A percentile compares a stretch with the other conserved stretches of the same genome.
phyloP scores from a whole-genome alignment of 92 coral and sea anemone species.

The Metridium senile region DNA sequence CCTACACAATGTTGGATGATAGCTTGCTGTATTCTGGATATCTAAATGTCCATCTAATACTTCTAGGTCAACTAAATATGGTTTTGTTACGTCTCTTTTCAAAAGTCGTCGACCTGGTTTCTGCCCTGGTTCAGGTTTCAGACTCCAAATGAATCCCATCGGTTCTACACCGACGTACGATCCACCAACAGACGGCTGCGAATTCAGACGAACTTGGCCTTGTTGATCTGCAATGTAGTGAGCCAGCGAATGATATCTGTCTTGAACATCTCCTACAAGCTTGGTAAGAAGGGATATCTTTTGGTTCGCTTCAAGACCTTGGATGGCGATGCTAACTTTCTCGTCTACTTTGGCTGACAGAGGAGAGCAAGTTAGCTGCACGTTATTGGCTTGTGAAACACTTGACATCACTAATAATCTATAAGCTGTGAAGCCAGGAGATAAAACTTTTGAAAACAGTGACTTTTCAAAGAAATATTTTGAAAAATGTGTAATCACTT shows the following conservation, averaged over 20 bases:
- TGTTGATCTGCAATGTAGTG: constrained; percentile 38
- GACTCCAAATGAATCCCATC: constrained; percentile 58
- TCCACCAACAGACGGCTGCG: constrained; percentile 45
- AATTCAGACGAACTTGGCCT: constrained; percentile 19
- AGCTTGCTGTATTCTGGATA: background rate
- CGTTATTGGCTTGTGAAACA: background rate
- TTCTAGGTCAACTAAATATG: constrained; percentile 21
- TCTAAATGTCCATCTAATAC: constrained; percentile 28
- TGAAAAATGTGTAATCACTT: background rate
- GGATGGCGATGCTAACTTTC: constrained; percentile 31
- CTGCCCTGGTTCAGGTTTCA: constrained; percentile 47
- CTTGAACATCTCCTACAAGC: constrained; percentile 29
- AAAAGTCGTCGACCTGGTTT: constrained; percentile 42
- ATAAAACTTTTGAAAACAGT: background rate
- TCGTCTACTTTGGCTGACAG: constrained; percentile 38
- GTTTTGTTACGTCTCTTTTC: constrained; percentile 43
- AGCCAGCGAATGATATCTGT: constrained; percentile 35
- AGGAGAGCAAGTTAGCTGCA: constrained; percentile 26
- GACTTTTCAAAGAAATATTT: background rate
- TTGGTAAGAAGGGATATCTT: constrained; percentile 33
- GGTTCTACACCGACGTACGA: constrained; percentile 46
- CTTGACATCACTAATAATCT: background rate
- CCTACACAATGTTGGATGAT: constrained; percentile 18
- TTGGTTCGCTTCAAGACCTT: constrained; percentile 32
- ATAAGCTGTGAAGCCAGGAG: background rate